These are phyloP conservation scores for Temnothorax longispinosus DNA, from an alignment of 1,140 invertebrate species.

Conservation along the genomic window DNA sequence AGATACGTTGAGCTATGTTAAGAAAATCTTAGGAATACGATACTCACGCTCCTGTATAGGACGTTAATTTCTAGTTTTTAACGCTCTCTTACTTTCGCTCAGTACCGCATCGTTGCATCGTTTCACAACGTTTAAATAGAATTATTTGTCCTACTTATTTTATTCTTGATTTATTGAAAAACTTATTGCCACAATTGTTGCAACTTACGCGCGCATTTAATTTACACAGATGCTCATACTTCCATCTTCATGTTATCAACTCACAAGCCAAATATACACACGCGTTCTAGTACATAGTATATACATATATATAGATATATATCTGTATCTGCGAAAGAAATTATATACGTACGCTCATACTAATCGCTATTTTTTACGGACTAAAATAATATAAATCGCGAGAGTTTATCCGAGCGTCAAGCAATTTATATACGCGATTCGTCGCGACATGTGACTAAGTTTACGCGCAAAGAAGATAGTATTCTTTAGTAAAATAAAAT, in stretches of 20 bases:
- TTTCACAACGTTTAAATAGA: slow-evolving; percentile 25
- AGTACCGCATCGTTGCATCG: background rate
- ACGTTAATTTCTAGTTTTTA: slow-evolving; percentile 48
- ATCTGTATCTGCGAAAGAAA: slow-evolving; percentile 68
- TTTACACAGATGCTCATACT: slow-evolving; percentile 43
- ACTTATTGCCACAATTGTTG: slow-evolving; percentile 25
- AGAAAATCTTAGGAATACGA: slow-evolving; percentile 3
- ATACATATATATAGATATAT: slow-evolving; percentile 47
- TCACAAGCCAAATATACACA: slow-evolving; percentile 59
- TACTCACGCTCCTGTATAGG: slow-evolving; percentile 27
- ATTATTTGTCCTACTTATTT: slow-evolving; percentile 9
- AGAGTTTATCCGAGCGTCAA: slow-evolving; percentile 42
- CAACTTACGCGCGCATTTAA: slow-evolving; percentile 4
- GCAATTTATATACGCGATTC: slow-evolving; percentile 27
- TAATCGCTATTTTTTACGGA: slow-evolving; percentile 74
- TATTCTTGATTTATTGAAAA: slow-evolving; percentile 2
- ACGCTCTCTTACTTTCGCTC: slow-evolving; percentile 53
- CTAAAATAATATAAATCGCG: slow-evolving; percentile 55
- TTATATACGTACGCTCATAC: slow-evolving; percentile 67
- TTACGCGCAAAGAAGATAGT: slow-evolving; percentile 39
- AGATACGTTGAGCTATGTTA: slow-evolving; percentile 38
- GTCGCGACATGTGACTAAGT: slow-evolving; percentile 37
- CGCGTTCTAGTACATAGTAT: slow-evolving; percentile 43
- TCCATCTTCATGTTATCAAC: slow-evolving; percentile 53
- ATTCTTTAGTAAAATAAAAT: slow-evolving; percentile 50